Evolutionary conservation across 2,113 vertebrate genomes (phyloP).

Genomic region (Saguinus midas): DNA sequence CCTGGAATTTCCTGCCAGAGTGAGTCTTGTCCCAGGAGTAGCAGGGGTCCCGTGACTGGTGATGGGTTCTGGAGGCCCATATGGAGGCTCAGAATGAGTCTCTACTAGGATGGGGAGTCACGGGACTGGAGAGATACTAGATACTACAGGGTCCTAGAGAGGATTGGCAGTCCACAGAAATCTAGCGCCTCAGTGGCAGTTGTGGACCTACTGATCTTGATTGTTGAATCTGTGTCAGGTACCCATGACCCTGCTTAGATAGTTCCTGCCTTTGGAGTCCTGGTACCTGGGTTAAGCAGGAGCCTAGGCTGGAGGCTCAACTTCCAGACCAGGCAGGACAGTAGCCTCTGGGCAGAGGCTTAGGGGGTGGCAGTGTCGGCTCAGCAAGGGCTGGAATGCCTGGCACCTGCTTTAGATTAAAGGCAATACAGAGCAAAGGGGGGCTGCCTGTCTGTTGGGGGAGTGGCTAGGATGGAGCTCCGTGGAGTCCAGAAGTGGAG

Average conservation of each 20-base stretch:
- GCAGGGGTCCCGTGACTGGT: neutral
- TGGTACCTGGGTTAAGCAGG: neutral
- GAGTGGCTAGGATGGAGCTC: slow-evolving; percentile 17
- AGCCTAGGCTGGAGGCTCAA: neutral
- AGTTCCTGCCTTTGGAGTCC: neutral
- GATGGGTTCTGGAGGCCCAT: neutral
- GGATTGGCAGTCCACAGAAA: neutral
- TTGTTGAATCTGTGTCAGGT: neutral
- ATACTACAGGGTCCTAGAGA: neutral
- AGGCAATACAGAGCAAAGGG: slow-evolving; percentile 51
- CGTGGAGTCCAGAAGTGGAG: neutral
- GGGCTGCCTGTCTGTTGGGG: slow-evolving; percentile 37
- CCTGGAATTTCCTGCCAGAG: slow-evolving; percentile 68
- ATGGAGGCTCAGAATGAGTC: neutral
- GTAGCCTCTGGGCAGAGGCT: slow-evolving; percentile 44
- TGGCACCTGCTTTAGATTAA: slow-evolving; percentile 76
- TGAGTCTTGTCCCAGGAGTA: neutral
- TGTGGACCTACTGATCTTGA: neutral
- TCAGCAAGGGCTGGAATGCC: slow-evolving; percentile 58
- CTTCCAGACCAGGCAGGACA: neutral
- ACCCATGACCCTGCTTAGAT: neutral
- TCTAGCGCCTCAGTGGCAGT: neutral
- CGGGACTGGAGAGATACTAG: neutral
- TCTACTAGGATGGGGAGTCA: neutral
- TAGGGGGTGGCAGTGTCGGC: slow-evolving; percentile 58